Evolutionary conservation across 2,888 invertebrate genomes (phyloP).

Genomic region (Trissolcus brochymenae): DNA sequence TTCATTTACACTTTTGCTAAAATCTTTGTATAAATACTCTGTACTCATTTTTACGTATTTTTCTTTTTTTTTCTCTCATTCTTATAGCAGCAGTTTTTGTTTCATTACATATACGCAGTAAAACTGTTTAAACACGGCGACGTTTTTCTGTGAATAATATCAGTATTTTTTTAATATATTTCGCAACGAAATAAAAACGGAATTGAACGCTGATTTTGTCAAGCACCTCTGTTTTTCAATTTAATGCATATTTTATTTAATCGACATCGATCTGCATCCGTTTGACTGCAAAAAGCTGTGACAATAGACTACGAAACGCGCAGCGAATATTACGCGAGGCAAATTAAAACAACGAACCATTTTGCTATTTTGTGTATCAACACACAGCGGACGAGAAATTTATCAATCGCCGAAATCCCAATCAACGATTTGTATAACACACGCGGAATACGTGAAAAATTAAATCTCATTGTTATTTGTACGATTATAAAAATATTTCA

Average conservation of each 20-base stretch:
- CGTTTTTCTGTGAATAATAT: conserved; percentile 38
- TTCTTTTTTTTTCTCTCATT: too few species aligned
- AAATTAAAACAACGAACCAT: conserved; percentile 50
- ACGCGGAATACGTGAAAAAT: conserved; percentile 50
- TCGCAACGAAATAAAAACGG: conserved; percentile 26
- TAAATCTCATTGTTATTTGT: conserved; percentile 53
- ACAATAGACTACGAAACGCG: conserved; percentile 51
- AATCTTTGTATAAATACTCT: too few species aligned
- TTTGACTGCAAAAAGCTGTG: conserved; percentile 55
- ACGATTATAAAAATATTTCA: conserved; percentile 55
- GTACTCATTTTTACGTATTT: too few species aligned
- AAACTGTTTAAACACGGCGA: conserved; percentile 5
- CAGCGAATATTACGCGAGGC: conserved; percentile 47
- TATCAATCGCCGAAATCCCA: conserved; percentile 53
- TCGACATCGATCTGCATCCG: conserved; percentile 58
- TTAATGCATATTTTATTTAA: conserved; percentile 58
- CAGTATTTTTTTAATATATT: conserved; percentile 31
- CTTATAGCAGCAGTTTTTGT: neutral
- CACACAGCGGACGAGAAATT: conserved; percentile 23
- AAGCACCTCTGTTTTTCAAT: conserved; percentile 53
- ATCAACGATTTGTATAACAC: conserved; percentile 56
- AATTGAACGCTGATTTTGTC: conserved; percentile 47
- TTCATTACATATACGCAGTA: conserved; percentile 9
- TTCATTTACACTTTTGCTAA: too few species aligned
- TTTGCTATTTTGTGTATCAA: conserved; percentile 46